A percentile compares a stretch with the other conserved stretches of the same genome.
phyloP scores from a whole-genome alignment of 2,113 vertebrate genomes.

The Fulmarus glacialis region DNA sequence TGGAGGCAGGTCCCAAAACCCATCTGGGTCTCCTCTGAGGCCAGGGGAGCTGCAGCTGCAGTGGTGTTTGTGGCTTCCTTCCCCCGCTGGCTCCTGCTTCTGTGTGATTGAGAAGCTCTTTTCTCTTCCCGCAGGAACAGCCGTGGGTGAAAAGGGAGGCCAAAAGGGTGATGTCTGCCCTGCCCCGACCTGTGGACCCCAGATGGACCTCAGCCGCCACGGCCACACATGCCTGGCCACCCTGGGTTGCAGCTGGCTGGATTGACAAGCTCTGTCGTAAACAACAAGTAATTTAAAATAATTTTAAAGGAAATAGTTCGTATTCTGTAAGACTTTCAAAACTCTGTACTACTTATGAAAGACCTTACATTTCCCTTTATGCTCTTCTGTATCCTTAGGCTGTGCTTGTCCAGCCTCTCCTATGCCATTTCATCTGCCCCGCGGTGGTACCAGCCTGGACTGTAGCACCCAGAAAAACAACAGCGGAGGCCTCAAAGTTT shows the following conservation, averaged over 20 bases:
- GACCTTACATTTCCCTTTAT: neutral
- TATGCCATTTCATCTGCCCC: fast-evolving
- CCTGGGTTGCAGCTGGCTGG: neutral
- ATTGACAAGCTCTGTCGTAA: neutral
- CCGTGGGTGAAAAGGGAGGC: neutral
- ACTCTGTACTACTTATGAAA: neutral
- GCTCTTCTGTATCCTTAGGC: neutral
- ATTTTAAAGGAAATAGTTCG: neutral
- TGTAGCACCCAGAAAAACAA: neutral
- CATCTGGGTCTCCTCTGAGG: neutral
- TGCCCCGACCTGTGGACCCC: neutral
- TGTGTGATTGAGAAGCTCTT: neutral
- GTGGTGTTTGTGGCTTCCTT: neutral
- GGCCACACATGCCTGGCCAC: fast-evolving
- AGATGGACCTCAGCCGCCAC: neutral
- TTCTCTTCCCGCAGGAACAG: neutral
- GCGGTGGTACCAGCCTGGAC: neutral
- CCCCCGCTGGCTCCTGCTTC: neutral
- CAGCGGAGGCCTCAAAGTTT: neutral
- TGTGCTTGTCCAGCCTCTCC: neutral
- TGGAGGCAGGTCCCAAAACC: neutral
- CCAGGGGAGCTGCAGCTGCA: neutral
- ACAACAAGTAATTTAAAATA: neutral
- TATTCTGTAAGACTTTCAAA: neutral
- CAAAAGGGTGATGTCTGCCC: neutral